Percentiles rank a stretch among this genome's conserved stretches.
Evolutionary conservation across 1,140 invertebrate species (phyloP).

Genomic region (Drepana arcuata): DNA sequence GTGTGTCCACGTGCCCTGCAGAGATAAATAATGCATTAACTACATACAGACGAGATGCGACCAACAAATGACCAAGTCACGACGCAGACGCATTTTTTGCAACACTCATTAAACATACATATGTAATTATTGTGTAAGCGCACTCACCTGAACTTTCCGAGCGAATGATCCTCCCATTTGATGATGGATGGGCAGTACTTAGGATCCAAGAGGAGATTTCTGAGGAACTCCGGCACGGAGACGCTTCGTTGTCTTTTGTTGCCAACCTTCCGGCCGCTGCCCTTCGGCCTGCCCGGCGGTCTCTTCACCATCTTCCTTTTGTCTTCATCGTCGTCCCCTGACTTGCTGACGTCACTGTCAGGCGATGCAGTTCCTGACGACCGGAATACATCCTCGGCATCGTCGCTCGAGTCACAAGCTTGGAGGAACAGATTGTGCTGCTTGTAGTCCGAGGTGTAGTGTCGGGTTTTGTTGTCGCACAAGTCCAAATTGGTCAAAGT

Average conservation of each 20-base stretch:
- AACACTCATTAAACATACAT: constrained; percentile 3
- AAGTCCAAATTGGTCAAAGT: constrained; percentile 51
- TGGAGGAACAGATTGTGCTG: constrained; percentile 29
- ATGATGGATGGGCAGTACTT: constrained; percentile 86
- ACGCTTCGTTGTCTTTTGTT: constrained; percentile 79
- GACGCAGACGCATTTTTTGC: constrained; percentile 20
- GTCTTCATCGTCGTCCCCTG: constrained; percentile 54
- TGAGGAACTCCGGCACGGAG: constrained; percentile 82
- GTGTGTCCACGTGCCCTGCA: constrained; percentile 33
- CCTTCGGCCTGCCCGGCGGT: constrained; percentile 58
- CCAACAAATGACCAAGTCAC: constrained; percentile 27
- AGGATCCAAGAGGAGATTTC: constrained; percentile 82
- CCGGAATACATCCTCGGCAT: constrained; percentile 44
- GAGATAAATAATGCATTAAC: constrained; percentile 40
- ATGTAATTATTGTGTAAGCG: neutral
- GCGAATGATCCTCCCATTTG: constrained; percentile 89
- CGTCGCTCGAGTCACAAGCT: constrained; percentile 46
- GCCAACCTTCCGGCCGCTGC: constrained; percentile 67
- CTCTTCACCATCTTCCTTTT: constrained; percentile 54
- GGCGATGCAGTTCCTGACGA: constrained; percentile 42
- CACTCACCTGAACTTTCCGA: constrained; percentile 82
- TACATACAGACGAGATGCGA: constrained; percentile 23
- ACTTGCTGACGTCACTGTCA: constrained; percentile 55
- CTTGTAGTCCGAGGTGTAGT: constrained; percentile 37
- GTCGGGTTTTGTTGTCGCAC: constrained; percentile 33